Evolutionary conservation across 1,140 invertebrate genomes (phyloP).

Genomic region (Nasonia vitripennis): DNA sequence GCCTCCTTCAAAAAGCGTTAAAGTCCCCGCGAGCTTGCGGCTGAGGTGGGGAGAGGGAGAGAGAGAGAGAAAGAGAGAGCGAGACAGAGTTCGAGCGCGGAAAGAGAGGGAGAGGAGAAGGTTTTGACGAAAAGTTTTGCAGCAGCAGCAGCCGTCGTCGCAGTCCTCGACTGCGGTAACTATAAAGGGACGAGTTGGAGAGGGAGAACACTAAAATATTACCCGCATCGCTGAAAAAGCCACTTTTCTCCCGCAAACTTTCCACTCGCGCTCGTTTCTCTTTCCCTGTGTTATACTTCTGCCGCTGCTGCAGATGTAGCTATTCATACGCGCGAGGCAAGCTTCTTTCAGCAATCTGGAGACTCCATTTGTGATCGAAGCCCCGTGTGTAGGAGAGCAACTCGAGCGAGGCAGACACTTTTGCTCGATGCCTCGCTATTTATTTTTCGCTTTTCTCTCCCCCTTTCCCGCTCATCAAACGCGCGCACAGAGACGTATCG

Average conservation of each 20-base stretch:
- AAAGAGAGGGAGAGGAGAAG: not conserved
- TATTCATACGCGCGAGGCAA: slow-evolving; percentile 32
- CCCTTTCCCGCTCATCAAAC: not conserved
- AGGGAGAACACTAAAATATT: slow-evolving; percentile 62
- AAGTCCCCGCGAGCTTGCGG: slow-evolving; percentile 46
- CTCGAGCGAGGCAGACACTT: slow-evolving; percentile 13
- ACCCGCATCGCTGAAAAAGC: slow-evolving; percentile 59
- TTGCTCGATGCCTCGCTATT: not conserved
- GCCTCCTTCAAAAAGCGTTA: slow-evolving; percentile 54
- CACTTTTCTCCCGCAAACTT: slow-evolving; percentile 60
- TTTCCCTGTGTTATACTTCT: not conserved
- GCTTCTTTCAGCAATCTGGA: slow-evolving; percentile 37
- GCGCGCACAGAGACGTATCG: not conserved
- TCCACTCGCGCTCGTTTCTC: slow-evolving; percentile 44
- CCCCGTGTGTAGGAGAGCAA: not conserved
- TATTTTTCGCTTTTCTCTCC: slow-evolving; percentile 13
- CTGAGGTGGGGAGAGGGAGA: not conserved
- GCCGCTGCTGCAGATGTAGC: slow-evolving; percentile 8
- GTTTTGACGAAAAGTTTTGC: slow-evolving; percentile 60
- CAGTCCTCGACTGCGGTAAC: slow-evolving; percentile 41
- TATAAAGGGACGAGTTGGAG: slow-evolving; percentile 46
- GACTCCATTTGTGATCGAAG: slow-evolving; percentile 42
- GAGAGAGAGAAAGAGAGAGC: not conserved
- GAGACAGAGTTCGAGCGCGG: not conserved
- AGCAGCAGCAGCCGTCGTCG: not conserved